phyloP scores from a whole-genome alignment of 2,888 invertebrate genomes.

The Xestia xanthographa region DNA sequence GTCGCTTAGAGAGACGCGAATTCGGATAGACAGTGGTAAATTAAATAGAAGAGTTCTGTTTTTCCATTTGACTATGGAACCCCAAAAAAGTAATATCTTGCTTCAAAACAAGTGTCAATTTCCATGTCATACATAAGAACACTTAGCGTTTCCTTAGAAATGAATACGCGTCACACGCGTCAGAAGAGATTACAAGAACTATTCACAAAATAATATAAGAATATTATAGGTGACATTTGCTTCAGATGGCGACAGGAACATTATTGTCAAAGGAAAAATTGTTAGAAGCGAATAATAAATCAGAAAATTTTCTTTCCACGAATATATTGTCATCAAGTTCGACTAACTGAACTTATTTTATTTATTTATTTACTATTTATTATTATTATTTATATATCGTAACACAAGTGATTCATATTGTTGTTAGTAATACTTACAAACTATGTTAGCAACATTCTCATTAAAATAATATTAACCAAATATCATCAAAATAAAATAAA shows the following conservation, averaged over 20 bases:
- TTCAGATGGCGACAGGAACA: background rate
- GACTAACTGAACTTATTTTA: too few species aligned
- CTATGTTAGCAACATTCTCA: too few species aligned
- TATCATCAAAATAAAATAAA: too few species aligned
- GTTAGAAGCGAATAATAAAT: background rate
- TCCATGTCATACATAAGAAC: constrained; percentile 6
- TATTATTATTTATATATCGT: too few species aligned
- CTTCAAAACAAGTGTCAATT: constrained; percentile 12
- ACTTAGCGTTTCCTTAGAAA: constrained; percentile 19
- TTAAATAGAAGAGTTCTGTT: background rate
- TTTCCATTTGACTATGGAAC: background rate
- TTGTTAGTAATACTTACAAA: too few species aligned
- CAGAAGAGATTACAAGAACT: constrained; percentile 12
- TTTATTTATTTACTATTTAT: too few species aligned
- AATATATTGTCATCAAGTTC: background rate
- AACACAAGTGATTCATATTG: too few species aligned
- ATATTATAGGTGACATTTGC: background rate
- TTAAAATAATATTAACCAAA: too few species aligned
- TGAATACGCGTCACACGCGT: constrained; percentile 2
- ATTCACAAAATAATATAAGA: background rate
- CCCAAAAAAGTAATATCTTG: background rate
- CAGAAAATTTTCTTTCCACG: background rate
- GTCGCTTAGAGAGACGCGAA: background rate
- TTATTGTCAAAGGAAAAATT: background rate
- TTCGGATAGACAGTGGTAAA: background rate